Evolutionary conservation across 2,113 vertebrate genomes (phyloP).

Genomic region (Urocitellus parryii): DNA sequence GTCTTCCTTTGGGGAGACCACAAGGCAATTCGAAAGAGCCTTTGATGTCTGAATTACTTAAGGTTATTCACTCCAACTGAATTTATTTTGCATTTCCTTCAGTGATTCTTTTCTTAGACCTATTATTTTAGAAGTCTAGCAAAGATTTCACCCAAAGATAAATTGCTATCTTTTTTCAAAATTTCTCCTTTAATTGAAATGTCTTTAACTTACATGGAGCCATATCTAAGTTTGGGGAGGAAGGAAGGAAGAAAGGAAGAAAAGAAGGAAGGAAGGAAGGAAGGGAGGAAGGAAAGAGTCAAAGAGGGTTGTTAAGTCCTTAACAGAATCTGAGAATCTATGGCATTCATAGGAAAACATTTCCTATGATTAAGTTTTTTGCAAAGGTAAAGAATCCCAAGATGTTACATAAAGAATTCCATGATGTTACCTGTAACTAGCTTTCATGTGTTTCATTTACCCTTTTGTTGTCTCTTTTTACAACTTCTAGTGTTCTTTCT

Average conservation of each 20-base stretch:
- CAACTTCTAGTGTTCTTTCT: not conserved
- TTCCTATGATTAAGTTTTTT: not conserved
- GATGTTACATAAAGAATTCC: too few species aligned
- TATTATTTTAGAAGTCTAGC: not conserved
- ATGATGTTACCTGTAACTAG: not conserved
- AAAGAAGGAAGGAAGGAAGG: fast-evolving
- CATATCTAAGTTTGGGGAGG: not conserved
- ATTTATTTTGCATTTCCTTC: not conserved
- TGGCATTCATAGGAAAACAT: not conserved
- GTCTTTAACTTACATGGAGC: not conserved
- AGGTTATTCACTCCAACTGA: not conserved
- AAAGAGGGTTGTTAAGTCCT: not conserved
- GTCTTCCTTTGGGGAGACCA: not conserved
- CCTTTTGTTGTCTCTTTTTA: not conserved
- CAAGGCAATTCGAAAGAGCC: not conserved
- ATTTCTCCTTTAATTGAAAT: not conserved
- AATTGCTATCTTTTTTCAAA: not conserved
- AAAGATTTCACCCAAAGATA: not conserved
- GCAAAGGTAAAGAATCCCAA: not conserved
- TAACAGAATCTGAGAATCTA: not conserved
- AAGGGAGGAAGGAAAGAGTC: fast-evolving
- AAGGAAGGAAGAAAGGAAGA: fast-evolving
- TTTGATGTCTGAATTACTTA: not conserved
- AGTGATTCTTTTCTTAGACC: not conserved
- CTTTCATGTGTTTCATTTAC: not conserved